A percentile compares a stretch with the other conserved stretches of the same genome.
phyloP scores from a whole-genome alignment of 1,140 invertebrate species.

The Aplysia californica region DNA sequence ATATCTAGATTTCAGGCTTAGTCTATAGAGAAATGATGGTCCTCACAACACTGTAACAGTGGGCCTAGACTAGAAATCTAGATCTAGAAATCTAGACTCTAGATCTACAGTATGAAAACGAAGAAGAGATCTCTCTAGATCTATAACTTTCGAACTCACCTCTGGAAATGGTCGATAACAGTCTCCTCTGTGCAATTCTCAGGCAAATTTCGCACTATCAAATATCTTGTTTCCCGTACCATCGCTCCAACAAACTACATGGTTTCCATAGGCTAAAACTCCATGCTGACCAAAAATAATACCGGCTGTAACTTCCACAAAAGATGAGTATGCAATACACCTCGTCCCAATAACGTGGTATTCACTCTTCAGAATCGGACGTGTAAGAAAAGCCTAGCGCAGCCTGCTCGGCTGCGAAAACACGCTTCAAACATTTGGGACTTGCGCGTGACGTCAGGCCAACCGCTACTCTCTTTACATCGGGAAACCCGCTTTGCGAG shows the following conservation, averaged over 20 bases:
- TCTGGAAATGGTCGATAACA: slow-evolving; percentile 96
- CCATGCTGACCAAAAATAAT: slow-evolving; percentile 32
- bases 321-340: slow-evolving; percentile 20
- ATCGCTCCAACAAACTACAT: slow-evolving; percentile 71
- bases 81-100: neutral
- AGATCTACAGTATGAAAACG: neutral
- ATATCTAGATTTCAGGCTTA: too few relatives aligned
- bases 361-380: neutral
- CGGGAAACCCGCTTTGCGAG: neutral
- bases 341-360: slow-evolving; percentile 27
- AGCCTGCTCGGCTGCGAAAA: neutral
- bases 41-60: too few relatives aligned
- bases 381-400: slow-evolving; percentile 1
- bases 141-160: slow-evolving; percentile 76
- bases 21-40: too few relatives aligned
- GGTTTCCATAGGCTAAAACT: slow-evolving; percentile 46
- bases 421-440: slow-evolving; percentile 4
- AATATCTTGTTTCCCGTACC: slow-evolving; percentile 99
- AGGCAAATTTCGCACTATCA: slow-evolving; percentile 99
- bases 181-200: slow-evolving; percentile 96
- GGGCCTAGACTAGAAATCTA: too few relatives aligned
- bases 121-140: too few relatives aligned
- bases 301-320: slow-evolving; percentile 8
- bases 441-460: slow-evolving; percentile 5
- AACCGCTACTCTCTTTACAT: neutral